A percentile compares a stretch with the other conserved stretches of the same genome.
Conservation (phyloP, 2,113 vertebrate species). For the Nycticebus coucang region DNA sequence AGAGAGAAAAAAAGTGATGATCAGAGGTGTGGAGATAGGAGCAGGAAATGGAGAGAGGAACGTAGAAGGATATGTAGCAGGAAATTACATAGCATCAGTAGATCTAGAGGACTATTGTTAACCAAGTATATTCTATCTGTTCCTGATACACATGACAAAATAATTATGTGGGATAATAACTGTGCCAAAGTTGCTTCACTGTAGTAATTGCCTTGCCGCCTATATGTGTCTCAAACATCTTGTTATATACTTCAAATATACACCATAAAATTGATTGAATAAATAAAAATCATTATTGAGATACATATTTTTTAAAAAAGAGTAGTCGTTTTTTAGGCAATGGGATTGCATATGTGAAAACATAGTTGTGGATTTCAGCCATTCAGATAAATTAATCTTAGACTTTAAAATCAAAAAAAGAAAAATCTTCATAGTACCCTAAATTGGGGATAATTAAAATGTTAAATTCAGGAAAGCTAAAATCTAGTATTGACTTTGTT, state of each 20-base stretch:
- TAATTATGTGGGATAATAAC: neutral
- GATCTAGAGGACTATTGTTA: neutral
- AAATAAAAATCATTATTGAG: neutral
- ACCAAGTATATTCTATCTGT: neutral
- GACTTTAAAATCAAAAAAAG: neutral
- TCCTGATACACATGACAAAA: neutral
- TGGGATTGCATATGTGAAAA: neutral
- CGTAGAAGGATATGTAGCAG: neutral
- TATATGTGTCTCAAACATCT: neutral
- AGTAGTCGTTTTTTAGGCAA: neutral
- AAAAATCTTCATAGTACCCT: neutral
- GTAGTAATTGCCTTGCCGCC: neutral
- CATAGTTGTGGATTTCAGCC: neutral
- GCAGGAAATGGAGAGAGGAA: neutral
- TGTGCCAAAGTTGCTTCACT: neutral
- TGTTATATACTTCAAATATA: neutral
- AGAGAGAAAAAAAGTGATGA: neutral
- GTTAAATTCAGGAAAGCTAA: neutral
- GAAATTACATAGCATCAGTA: neutral
- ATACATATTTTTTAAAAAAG: neutral
- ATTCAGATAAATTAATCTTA: neutral
- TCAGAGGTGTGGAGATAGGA: no score
- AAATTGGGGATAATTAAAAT: neutral
- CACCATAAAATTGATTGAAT: neutral
- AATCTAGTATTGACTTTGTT: neutral